Evolutionary conservation across 2,797 vertebrate genomes (phyloP).

Genomic region (Pseudochirops corinnae): DNA sequence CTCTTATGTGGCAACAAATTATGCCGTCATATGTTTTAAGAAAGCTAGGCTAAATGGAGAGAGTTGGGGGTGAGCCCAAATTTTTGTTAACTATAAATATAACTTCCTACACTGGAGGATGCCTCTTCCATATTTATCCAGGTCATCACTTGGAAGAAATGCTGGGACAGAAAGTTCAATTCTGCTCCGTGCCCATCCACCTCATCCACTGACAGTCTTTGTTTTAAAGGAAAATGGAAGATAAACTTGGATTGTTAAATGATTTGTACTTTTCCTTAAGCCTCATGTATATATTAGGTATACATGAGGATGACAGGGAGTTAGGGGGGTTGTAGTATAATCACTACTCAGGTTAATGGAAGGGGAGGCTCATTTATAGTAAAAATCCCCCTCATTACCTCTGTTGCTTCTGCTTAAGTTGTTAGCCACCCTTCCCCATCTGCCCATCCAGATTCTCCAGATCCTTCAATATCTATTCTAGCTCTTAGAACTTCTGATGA

Average conservation of each 20-base stretch:
- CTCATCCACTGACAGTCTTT: neutral
- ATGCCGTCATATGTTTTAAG: neutral
- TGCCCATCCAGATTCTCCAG: neutral
- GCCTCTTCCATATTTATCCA: neutral
- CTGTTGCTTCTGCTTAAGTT: neutral
- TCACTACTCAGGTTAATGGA: neutral
- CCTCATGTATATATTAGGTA: neutral
- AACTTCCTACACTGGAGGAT: neutral
- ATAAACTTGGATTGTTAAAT: neutral
- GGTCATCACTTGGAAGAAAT: neutral
- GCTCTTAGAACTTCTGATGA: neutral
- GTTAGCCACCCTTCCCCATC: too few species aligned
- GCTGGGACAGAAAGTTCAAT: neutral
- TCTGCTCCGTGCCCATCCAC: neutral
- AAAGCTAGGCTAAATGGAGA: neutral
- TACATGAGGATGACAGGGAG: too few species aligned
- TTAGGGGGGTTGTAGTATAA: neutral
- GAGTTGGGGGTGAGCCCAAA: neutral
- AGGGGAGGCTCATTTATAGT: neutral
- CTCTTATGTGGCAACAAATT: neutral
- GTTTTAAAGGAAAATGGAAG: neutral
- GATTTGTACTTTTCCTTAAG: neutral
- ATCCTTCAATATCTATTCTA: neutral
- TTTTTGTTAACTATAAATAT: neutral
- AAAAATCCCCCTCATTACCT: neutral